Base-by-base conservation (phyloP, 2,797 vertebrate species). In the Notolepis coatsorum region DNA sequence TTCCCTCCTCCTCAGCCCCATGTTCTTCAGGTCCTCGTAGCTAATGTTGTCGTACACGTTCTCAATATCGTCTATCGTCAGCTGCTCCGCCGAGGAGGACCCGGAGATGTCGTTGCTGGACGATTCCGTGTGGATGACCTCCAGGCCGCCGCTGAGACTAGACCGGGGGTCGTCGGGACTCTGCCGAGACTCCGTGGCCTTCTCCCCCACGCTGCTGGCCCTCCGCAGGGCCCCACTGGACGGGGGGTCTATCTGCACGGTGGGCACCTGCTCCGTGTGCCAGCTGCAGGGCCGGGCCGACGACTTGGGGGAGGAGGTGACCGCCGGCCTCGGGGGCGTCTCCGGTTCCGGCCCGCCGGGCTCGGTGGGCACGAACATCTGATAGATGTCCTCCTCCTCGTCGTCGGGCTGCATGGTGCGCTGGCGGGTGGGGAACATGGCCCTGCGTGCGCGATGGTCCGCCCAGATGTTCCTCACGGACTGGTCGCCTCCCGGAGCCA, bases 11-110 rank as follows among this genome's bases (percentile, higher is more conserved):
- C 94, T 84, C 1, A 97, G 88, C 17, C 95, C 95, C 95, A 99
- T 96, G 47, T 90, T 91, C 81, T 97, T 98, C 9, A 99, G 88
- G 86, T 99, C 97, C 79, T 99, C 95, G 0, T 94, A 98, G 85
- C 96, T 98, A 73, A 99, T 96, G 73, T 99, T 99, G 76, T 99
- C 97, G 72, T 99, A 99, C 50, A 99, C 95, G 7, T 98, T 97
- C 73, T 99, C 95, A 30, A 96, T 92, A 28, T 97, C 95, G 21
- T 98, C 96, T 0, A 95, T 69, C 0, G 95, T 96, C 59, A 99
- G 72, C 83, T 98, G 96, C 62, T 97, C 95, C 0, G 94, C 92
- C 21, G 94, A 97, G 21, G 95, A 96, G 0, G 94, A 96, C 42
- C 93, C 95, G 0, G 86, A 92, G 41, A 91, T 80, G 31, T 93